These are phyloP conservation scores for Orchesella cincta DNA, from an alignment of 1,140 invertebrate species.

Conservation along the genomic window DNA sequence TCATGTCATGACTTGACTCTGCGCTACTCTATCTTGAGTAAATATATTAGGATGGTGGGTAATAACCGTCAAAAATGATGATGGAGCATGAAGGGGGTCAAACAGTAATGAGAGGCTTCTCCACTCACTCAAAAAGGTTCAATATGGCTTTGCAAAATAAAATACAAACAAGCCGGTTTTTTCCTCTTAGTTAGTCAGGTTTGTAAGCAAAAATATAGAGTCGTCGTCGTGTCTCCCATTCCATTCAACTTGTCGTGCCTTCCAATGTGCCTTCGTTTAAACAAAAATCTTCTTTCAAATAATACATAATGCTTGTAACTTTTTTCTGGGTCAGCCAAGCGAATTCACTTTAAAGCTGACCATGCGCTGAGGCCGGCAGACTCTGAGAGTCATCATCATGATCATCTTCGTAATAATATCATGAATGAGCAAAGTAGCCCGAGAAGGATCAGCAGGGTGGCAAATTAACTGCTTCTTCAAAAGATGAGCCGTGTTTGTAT, in stretches of 20 bases:
- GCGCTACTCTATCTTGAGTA: not conserved
- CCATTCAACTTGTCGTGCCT: no score
- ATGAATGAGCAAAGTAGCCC: slow-evolving; percentile 14
- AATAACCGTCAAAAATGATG: slow-evolving; percentile 19
- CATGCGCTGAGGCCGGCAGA: not conserved
- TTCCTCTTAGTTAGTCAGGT: no score
- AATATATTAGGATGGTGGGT: not conserved
- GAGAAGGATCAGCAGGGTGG: slow-evolving; percentile 12
- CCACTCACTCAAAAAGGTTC: not conserved
- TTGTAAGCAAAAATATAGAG: not conserved
- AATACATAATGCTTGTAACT: not conserved
- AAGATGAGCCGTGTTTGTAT: no score
- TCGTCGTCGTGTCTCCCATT: not conserved
- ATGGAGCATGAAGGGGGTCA: slow-evolving; percentile 19
- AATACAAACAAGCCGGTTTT: not conserved
- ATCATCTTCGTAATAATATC: not conserved
- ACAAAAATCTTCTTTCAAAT: not conserved
- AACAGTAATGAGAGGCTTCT: no score
- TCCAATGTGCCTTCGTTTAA: no score
- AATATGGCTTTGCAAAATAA: not conserved
- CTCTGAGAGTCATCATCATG: not conserved
- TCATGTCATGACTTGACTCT: not conserved
- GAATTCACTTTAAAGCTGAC: slow-evolving; percentile 2
- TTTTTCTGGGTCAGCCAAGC: slow-evolving; percentile 6
- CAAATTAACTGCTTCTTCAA: slow-evolving; percentile 16